Base-by-base conservation (phyloP, 2,797 vertebrate genomes). In the Dicrostonyx torquatus region DNA sequence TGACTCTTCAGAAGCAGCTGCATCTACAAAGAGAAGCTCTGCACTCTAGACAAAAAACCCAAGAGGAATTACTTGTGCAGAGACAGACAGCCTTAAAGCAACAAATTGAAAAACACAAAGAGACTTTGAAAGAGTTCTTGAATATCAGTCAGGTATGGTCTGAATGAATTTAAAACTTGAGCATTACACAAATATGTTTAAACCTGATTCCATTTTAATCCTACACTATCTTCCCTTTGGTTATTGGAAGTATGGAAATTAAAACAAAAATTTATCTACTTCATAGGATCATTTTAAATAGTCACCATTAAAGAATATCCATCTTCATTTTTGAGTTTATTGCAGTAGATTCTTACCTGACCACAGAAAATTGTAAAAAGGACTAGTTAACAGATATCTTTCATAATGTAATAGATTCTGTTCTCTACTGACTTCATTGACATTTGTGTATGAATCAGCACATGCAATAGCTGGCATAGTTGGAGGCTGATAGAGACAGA, bases 111-210 rank as follows among this genome's bases (percentile, higher is more conserved):
- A 98, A 96, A 76, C 98, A 99, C 78, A 98, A 98, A 92, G 98
- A 99, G 94, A 97, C 92, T 1, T 84, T 99, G 94, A 98, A 98
- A 95, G 97, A 97, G 70, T 97, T 99, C 87, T 98, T 99, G 87
- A 95, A 96, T 15, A 66, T 94, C 18, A 95, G 77, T 84, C 97
- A 98, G 98, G 99, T 99, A 95, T 83, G 89, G 45, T 96, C 97
- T 75, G 55, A 93, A 88, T 75, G 55, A 93, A 88, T 37, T 73
- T 76, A 58, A 88, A 66, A 87, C 91, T 29, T 60, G 76, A 96
- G 40, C 34, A 60, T 68, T 93, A n/a, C 55, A 6, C 53, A 26
- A 6, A 62, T 15, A 82, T 8, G 1, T 87, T 72, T 95, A 95
- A 70, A 76, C 29, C 18, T n/a, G 5, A 86, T n/a, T 90, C 31